These are phyloP conservation scores for Crypturellus undulatus DNA, from an alignment of 2,113 vertebrate species.

Conservation along the genomic window DNA sequence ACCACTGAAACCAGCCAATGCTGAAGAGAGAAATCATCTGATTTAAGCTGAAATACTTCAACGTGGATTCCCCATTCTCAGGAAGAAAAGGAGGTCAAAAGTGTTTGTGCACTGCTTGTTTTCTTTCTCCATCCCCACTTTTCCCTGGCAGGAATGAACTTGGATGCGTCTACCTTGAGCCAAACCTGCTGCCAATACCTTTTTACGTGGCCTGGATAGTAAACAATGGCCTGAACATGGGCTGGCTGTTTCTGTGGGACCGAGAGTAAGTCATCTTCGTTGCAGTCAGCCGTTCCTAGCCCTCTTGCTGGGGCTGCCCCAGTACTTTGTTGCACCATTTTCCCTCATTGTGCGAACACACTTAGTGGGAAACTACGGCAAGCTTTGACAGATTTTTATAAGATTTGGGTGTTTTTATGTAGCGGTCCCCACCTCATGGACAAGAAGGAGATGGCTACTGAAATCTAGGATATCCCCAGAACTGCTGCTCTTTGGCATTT, in stretches of 20 bases:
- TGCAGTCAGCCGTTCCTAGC: not conserved
- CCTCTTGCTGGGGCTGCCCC: fast-evolving
- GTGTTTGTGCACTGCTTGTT: not conserved
- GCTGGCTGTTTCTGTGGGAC: constrained; percentile 77
- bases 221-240: constrained; percentile 70
- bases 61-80: not conserved
- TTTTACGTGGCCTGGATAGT: constrained; percentile 64
- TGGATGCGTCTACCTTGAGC: constrained; percentile 56
- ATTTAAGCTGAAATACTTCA: not conserved
- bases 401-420: not conserved
- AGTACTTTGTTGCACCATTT: not conserved
- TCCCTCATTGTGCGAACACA: fast-evolving
- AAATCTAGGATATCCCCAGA: not conserved
- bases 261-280: constrained; percentile 62
- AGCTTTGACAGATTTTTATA: not conserved
- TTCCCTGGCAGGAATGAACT: constrained; percentile 60
- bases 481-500: not conserved
- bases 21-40: not conserved
- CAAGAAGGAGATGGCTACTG: not conserved
- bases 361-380: not conserved
- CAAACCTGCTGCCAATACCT: constrained; percentile 45
- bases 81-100: not conserved
- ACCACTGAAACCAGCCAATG: not conserved
- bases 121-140: not conserved
- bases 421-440: not conserved